These are phyloP conservation scores for Mythimna impura DNA, from an alignment of 2,888 invertebrate genomes.

Conservation along the genomic window DNA sequence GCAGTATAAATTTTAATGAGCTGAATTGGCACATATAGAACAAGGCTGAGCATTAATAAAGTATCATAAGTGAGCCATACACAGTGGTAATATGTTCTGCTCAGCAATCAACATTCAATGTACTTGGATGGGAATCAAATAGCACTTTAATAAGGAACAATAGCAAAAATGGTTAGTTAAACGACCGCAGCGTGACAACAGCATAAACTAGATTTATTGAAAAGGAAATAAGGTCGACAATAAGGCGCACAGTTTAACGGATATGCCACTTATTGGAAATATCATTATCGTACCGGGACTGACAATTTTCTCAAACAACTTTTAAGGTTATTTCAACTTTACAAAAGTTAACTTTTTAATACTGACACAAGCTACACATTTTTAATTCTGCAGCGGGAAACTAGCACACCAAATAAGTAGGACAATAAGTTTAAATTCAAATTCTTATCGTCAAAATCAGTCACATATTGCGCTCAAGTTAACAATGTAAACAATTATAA, in stretches of 20 bases:
- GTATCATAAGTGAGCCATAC: conserved; percentile 26
- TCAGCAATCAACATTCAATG: conserved; percentile 37
- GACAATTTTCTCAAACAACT: conserved; percentile 36
- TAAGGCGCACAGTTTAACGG: conserved; percentile 28
- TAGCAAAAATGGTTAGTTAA: conserved; percentile 21
- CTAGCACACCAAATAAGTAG: conserved; percentile 28
- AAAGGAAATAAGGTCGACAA: conserved; percentile 56
- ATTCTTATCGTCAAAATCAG: conserved; percentile 46
- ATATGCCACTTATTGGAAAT: conserved; percentile 49
- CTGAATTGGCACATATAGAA: conserved; percentile 26
- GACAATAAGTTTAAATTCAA: conserved; percentile 53
- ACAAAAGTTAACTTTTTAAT: conserved; percentile 23
- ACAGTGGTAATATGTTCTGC: conserved; percentile 11
- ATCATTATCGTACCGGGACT: conserved; percentile 20
- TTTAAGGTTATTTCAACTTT: conserved; percentile 54
- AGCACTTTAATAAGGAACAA: conserved; percentile 35
- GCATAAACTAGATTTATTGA: conserved; percentile 36
- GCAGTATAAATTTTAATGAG: neutral
- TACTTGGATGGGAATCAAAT: conserved; percentile 47
- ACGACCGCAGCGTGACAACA: conserved; percentile 24
- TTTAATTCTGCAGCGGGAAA: conserved; percentile 13
- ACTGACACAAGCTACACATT: conserved; percentile 43
- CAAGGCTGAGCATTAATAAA: conserved; percentile 34
- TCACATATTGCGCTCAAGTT: conserved; percentile 48
- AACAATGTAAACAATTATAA: conserved; percentile 50